Base-by-base conservation (phyloP, 2,888 invertebrate species). In the Chloroclystis v-ata region DNA sequence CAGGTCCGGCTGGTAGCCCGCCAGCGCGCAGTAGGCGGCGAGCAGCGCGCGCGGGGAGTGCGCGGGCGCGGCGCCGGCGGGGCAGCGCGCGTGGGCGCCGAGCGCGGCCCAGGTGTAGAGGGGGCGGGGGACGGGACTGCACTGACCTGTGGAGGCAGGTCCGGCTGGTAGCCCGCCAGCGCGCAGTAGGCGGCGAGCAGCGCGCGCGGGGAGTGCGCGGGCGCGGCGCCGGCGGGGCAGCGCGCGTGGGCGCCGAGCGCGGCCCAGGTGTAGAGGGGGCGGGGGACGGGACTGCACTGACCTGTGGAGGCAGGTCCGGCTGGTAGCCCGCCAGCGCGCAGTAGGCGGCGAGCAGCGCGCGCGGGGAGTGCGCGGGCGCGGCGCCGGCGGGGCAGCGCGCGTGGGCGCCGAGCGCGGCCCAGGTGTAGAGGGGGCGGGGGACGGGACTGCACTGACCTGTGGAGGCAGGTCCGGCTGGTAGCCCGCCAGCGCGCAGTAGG, bases 51-150 rank as follows among this genome's bases (percentile, higher is more conserved):
- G n/a, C n/a, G n/a, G n/a, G n/a, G n/a, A n/a, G n/a, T n/a, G n/a
- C n/a, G n/a, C n/a, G n/a, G n/a, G n/a, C n/a, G n/a, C n/a, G n/a
- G n/a, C n/a, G n/a, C n/a, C n/a, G n/a, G n/a, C n/a, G n/a, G n/a
- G n/a, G n/a, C n/a, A n/a, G n/a, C 95, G 67, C 53, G 96, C 92
- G 57, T 94, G 95, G 43, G 97, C 96, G 55, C 97, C 90, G 72
- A 97, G 88, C 82, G 97, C 97, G 52, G 95, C 92, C 84, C 95
- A 94, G 89, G 95, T 94, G 85, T 97, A 98, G 30, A 97, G n/a
- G n/a, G n/a, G n/a, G n/a, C n/a, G n/a, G 57, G 56, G 69, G 59
- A 73, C 28, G 61, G 54, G 2, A n/a, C n/a, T n/a, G n/a, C n/a
- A n/a, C n/a, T n/a, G n/a, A n/a, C n/a, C n/a, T n/a, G n/a, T n/a